These are phyloP conservation scores for Pelusios castaneus DNA, from an alignment of 2,113 vertebrate species.

Conservation along the genomic window DNA sequence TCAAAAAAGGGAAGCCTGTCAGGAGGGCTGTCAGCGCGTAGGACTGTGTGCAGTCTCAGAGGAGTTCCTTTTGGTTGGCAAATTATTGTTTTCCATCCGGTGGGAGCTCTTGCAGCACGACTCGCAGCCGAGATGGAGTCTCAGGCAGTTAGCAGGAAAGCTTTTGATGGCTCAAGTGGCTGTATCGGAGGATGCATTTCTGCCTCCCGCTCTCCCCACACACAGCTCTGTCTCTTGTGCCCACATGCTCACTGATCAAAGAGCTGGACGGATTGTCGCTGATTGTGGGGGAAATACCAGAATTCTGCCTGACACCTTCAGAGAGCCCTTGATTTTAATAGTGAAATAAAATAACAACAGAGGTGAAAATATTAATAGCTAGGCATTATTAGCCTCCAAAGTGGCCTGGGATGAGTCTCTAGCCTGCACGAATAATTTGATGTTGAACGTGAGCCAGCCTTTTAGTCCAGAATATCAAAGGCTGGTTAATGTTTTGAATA, in stretches of 20 bases:
- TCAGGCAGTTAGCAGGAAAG: neutral
- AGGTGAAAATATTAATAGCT: neutral
- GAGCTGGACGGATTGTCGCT: neutral
- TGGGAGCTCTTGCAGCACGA: neutral
- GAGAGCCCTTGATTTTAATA: neutral
- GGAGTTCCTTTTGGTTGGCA: neutral
- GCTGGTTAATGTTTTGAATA: neutral
- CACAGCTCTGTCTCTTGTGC: neutral
- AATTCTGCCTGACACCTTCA: neutral
- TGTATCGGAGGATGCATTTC: neutral
- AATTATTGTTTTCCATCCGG: neutral
- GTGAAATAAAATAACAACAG: neutral
- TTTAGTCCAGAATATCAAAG: neutral
- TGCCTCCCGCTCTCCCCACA: neutral
- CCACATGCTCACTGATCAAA: neutral
- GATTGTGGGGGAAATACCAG: neutral
- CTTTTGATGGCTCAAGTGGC: neutral
- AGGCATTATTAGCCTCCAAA: neutral
- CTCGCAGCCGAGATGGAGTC: neutral
- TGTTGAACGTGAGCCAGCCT: neutral
- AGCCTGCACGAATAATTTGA: neutral
- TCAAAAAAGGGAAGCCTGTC: neutral
- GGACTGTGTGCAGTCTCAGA: neutral
- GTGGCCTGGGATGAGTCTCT: neutral
- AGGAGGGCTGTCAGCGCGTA: neutral